phyloP scores from a whole-genome alignment of 2,888 invertebrate species.

The Torymus auratus region DNA sequence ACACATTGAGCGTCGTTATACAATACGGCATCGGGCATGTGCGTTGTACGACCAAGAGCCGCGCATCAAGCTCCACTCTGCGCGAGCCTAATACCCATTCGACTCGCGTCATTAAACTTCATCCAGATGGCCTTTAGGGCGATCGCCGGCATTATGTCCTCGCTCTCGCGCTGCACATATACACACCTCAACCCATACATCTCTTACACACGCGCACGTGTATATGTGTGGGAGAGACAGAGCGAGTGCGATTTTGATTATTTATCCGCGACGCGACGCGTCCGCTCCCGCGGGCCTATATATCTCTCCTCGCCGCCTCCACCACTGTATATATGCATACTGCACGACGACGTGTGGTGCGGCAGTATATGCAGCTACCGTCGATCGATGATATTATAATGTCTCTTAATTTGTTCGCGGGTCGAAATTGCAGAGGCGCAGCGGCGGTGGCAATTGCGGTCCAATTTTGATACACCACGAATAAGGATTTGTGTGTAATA shows the following conservation, averaged over 20 bases:
- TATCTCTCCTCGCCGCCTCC: neutral
- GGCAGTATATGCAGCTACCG: too few relatives aligned
- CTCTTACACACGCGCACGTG: neutral
- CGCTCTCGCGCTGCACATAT: neutral
- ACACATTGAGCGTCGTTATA: too few relatives aligned
- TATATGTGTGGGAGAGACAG: neutral
- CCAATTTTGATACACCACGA: neutral
- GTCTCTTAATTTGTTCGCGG: too few relatives aligned
- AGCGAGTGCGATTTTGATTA: slow-evolving; percentile 38
- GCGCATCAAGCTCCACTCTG: too few relatives aligned
- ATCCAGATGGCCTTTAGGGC: slow-evolving; percentile 50
- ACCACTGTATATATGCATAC: too few relatives aligned
- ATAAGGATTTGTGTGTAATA: too few relatives aligned
- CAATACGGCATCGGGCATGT: too few relatives aligned
- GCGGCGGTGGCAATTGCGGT: neutral
- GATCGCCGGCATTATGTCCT: slow-evolving; percentile 23
- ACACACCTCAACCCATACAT: too few relatives aligned
- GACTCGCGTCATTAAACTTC: slow-evolving; percentile 54
- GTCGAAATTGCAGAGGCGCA: too few relatives aligned
- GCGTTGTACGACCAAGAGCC: too few relatives aligned
- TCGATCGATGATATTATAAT: too few relatives aligned
- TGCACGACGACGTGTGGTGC: too few relatives aligned
- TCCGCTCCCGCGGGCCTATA: slow-evolving; percentile 21
- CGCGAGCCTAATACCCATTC: slow-evolving; percentile 44
- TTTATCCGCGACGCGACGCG: slow-evolving; percentile 35